Evolutionary conservation across 2,113 vertebrate genomes (phyloP).

Genomic region (Apteryx mantelli): DNA sequence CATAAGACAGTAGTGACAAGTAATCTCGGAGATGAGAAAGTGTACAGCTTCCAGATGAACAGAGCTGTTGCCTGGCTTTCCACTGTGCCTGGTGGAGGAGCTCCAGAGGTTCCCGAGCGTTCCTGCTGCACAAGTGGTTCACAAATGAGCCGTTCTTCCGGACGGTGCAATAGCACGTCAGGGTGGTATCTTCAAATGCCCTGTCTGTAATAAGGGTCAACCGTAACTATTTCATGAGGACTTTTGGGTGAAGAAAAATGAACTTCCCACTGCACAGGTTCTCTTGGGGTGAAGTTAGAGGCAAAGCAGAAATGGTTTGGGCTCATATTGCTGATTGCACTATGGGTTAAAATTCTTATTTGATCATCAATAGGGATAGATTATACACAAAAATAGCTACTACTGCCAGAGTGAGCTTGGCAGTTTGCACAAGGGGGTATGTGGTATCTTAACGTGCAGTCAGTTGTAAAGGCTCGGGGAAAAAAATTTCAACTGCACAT

Average conservation of each 20-base stretch:
- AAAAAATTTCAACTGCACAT: constrained; percentile 58
- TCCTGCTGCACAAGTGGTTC: not conserved
- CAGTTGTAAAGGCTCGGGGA: not conserved
- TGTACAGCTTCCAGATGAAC: not conserved
- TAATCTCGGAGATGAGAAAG: fast-evolving
- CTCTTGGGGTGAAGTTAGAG: not conserved
- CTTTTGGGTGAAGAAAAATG: not conserved
- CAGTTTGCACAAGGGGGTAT: constrained; percentile 1
- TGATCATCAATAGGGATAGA: constrained; percentile 51
- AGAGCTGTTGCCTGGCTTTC: not conserved
- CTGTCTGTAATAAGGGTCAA: not conserved
- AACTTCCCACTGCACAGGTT: not conserved
- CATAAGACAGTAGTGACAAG: not conserved
- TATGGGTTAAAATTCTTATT: constrained; percentile 12
- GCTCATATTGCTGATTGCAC: not conserved
- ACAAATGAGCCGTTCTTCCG: not conserved
- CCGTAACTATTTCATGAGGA: not conserved
- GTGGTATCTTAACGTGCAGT: constrained; percentile 42
- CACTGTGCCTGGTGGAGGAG: not conserved
- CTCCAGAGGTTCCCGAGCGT: fast-evolving
- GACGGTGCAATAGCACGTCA: not conserved
- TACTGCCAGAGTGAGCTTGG: not conserved
- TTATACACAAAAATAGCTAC: not conserved
- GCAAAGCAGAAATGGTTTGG: not conserved
- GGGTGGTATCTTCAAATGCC: not conserved